phyloP scores from a whole-genome alignment of 2,797 vertebrate genomes.

The Champsocephalus gunnari region DNA sequence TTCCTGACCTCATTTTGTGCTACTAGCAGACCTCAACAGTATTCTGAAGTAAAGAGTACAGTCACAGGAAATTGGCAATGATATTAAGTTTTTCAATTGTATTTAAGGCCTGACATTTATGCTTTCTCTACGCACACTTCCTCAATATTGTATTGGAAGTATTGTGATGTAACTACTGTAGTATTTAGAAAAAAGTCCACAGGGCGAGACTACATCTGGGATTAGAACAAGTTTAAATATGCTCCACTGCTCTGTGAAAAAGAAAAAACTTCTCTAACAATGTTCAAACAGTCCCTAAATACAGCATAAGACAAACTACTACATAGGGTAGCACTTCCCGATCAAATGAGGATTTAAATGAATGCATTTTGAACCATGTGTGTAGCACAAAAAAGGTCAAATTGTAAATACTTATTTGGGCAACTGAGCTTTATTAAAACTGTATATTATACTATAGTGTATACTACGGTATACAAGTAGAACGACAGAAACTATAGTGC shows the following conservation, averaged over 20 bases:
- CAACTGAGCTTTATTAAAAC: slow-evolving; percentile 64
- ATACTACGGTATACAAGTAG: slow-evolving; percentile 70
- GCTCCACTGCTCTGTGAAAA: background rate
- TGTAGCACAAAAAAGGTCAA: slow-evolving; percentile 49
- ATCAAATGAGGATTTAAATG: background rate
- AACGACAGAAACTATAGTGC: slow-evolving; percentile 68
- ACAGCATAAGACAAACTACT: background rate
- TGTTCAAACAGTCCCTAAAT: background rate
- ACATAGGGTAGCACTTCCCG: background rate
- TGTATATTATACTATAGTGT: slow-evolving; percentile 73
- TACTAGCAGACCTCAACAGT: slow-evolving; percentile 44
- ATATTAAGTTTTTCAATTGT: slow-evolving; percentile 8
- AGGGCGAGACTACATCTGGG: background rate
- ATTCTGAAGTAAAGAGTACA: background rate
- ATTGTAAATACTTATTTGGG: slow-evolving; percentile 62
- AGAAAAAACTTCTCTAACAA: background rate
- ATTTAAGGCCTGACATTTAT: slow-evolving; percentile 13
- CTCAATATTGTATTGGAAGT: too few species aligned
- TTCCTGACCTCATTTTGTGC: slow-evolving; percentile 46
- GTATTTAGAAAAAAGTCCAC: background rate
- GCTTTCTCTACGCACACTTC: background rate
- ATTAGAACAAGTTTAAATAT: background rate
- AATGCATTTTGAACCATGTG: slow-evolving; percentile 36
- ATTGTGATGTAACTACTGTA: background rate
- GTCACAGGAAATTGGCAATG: background rate